Conservation (phyloP, 2,797 vertebrate genomes). For the Petrocephalus sullivani region DNA sequence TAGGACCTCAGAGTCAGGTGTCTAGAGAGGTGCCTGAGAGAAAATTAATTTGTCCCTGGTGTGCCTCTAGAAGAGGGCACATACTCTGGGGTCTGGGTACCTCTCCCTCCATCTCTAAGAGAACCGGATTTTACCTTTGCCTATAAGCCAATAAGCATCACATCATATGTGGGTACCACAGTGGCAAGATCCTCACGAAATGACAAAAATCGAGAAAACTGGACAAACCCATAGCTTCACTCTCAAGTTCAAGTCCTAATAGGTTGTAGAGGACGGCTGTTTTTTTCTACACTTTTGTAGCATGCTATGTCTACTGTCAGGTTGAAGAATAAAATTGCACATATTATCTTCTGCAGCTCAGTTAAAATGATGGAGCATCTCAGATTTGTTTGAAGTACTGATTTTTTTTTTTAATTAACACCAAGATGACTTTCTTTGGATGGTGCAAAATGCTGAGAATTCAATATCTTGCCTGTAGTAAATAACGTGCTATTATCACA, state of each 20-base stretch:
- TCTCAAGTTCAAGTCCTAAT: background rate
- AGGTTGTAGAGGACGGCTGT: background rate
- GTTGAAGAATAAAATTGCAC: background rate
- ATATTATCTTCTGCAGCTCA: background rate
- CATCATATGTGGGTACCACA: background rate
- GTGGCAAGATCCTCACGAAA: background rate
- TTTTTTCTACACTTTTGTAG: background rate
- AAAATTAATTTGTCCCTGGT: background rate
- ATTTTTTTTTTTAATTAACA: conserved; percentile 12
- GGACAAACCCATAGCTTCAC: background rate
- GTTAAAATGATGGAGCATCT: background rate
- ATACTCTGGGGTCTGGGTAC: background rate
- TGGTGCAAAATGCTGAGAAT: conserved; percentile 3
- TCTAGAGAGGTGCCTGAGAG: background rate
- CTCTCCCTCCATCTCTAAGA: background rate
- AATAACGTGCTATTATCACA: background rate
- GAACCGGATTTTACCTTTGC: background rate
- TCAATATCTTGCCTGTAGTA: conserved; percentile 8
- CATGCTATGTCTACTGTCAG: background rate
- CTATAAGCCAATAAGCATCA: background rate
- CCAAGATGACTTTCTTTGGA: background rate
- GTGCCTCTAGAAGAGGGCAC: background rate
- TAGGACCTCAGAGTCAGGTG: background rate
- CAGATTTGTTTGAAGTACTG: conserved; percentile 3
- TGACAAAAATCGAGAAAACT: background rate